Base-by-base conservation (phyloP, 1,140 invertebrate genomes). In the Cepaea nemoralis region DNA sequence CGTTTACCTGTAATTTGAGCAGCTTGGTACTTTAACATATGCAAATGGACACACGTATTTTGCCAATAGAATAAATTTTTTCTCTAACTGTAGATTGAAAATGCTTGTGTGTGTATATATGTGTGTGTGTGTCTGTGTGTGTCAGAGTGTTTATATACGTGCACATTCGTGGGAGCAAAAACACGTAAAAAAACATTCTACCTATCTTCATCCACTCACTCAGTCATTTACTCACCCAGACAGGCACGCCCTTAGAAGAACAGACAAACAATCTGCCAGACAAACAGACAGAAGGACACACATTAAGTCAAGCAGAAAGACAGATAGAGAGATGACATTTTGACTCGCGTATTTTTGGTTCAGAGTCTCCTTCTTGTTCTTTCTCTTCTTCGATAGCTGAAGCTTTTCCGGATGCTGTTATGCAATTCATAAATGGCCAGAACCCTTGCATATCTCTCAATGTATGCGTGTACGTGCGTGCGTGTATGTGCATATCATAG, bases 311-410 rank as follows among this genome's bases (percentile, higher is more conserved):
- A 33, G 10, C 66, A 14, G 27, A 2, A 6, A 5, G 5, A 10
- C 66, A 69, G 5, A 3, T 27, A 55, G n/a, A n/a, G n/a, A n/a
- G n/a, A n/a, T n/a, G n/a, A n/a, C n/a, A n/a, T n/a, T n/a, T n/a
- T n/a, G n/a, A n/a, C n/a, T n/a, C n/a, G n/a, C n/a, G n/a, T n/a
- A n/a, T n/a, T n/a, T n/a, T n/a, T n/a, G n/a, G n/a, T n/a, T n/a
- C n/a, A n/a, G n/a, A n/a, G n/a, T n/a, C n/a, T 55, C 50, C 5
- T 22, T 55, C 50, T 55, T 55, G 24, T 35, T 71, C 50, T 75
- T 16, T 66, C 70, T 33, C 24, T 70, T 42, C 69, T 3, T 80
- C 77, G 70, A 33, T 40, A 63, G 39, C 24, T 75, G 71, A 63
- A 33, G 66, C 71, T 40, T 35, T 19, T 24, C 50, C 19, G 19